Evolutionary conservation across 2,888 invertebrate species (phyloP), one percentile per base, ranked within the genome.

Genomic region (Caenorhabditis imperialis): DNA sequence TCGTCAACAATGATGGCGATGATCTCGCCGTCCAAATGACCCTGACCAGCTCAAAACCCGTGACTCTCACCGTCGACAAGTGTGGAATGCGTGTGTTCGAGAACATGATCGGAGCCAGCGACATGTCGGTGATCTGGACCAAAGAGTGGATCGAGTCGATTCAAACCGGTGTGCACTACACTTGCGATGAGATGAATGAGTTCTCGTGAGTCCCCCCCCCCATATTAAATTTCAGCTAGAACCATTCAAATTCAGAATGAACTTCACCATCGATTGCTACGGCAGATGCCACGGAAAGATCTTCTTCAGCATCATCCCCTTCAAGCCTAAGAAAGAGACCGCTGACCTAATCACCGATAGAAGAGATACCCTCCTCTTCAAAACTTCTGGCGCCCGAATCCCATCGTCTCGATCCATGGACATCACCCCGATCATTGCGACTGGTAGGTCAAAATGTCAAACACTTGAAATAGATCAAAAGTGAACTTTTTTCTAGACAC

Each of bases 31-130:
- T 67, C 8, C 42, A 57, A 18, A 33, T 67, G 33, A 40, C 48
- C 2, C 5, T 65, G 3, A 14, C 30, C 8, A 18, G 55, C 5
- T 20, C 38, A 4, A 35, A 50, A 7, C 23, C 22, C n/a, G 7
- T 67, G 2, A 38, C 57, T 2, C 23, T 67, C 8, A n/a, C 50
- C 4, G 57, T 22, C 10, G 67, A 57, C 38, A 57, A 57, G 12
- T 67, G 67, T 37, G 67, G 67, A 23, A 22, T 22, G 8, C 22
- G 57, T 33, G 16, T 67, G 6, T 58, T 67, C 25, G 50, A 67
- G 18, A 57, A 50, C 7, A 7, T 33, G 0, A 12, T 8, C 1
- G 51, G 51, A 18, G 57, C 42, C 30, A 35, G 38, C 1, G 44
- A 67, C 22, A 27, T 44, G 2, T 51, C 57, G 0, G 44, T 37